Percentiles rank a stretch among this genome's conserved stretches.
phyloP scores from a whole-genome alignment of 2,888 invertebrate genomes.

The Epicampocera succincta region DNA sequence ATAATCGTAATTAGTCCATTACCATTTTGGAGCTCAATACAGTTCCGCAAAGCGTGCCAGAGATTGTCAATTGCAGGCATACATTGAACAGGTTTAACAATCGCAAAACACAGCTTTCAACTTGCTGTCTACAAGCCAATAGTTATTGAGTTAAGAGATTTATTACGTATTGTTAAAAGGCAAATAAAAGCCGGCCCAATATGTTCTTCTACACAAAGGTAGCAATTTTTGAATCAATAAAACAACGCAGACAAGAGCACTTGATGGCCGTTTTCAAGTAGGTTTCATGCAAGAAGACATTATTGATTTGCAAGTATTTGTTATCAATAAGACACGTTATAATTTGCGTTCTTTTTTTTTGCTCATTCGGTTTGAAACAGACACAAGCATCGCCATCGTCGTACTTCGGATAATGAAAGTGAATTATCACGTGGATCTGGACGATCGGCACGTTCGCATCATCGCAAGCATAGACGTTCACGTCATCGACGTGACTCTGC shows the following conservation, averaged over 20 bases:
- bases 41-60: not conserved
- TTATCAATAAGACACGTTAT: slow-evolving; percentile 33
- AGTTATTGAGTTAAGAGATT: slow-evolving; percentile 56
- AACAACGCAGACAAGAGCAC: slow-evolving; percentile 27
- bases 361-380: slow-evolving; percentile 75
- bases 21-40: not conserved
- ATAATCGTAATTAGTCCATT: too few species aligned
- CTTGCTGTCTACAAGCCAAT: slow-evolving; percentile 44
- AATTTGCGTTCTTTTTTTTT: not conserved
- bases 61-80: slow-evolving; percentile 4
- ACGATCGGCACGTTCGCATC: slow-evolving; percentile 89
- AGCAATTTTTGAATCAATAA: slow-evolving; percentile 61
- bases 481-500: slow-evolving; percentile 87
- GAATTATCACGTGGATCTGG: slow-evolving; percentile 93
- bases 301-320: slow-evolving; percentile 43
- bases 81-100: slow-evolving; percentile 24
- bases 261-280: slow-evolving; percentile 29
- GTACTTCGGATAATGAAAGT: slow-evolving; percentile 94
- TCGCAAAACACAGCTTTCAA: slow-evolving; percentile 37
- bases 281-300: slow-evolving; percentile 9
- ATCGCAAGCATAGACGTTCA: slow-evolving; percentile 87
- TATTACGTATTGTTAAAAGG: slow-evolving; percentile 39
- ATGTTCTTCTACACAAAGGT: slow-evolving; percentile 3
- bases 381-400: slow-evolving; percentile 90
- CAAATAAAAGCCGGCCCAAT: not conserved